phyloP scores from a whole-genome alignment of 2,888 invertebrate genomes.

The Cremastinae sp. region DNA sequence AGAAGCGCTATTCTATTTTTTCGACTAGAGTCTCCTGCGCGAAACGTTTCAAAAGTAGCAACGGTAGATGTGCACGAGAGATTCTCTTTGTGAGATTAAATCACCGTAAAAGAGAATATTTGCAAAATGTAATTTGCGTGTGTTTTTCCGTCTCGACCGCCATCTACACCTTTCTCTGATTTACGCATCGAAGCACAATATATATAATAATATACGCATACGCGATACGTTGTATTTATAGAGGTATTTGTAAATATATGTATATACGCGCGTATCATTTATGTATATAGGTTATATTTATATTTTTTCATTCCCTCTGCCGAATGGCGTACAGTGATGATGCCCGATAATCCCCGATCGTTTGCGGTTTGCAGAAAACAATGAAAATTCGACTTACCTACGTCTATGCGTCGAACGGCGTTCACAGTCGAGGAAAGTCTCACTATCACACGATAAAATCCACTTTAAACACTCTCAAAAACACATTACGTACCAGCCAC shows the following conservation, averaged over 20 bases:
- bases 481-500: slow-evolving; percentile 75
- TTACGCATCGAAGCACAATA: slow-evolving; percentile 20
- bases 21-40: not conserved
- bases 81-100: not conserved
- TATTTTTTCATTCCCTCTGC: slow-evolving; percentile 61
- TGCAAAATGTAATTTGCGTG: slow-evolving; percentile 18
- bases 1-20: not conserved
- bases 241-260: not conserved
- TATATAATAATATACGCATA: slow-evolving; percentile 22
- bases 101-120: too few relatives aligned
- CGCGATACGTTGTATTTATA: slow-evolving; percentile 1
- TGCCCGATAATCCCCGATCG: slow-evolving; percentile 20
- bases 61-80: too few relatives aligned
- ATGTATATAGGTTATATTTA: slow-evolving; percentile 69
- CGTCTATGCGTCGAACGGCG: slow-evolving; percentile 69
- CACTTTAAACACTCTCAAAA: slow-evolving; percentile 74
- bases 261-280: slow-evolving; percentile 6
- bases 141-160: slow-evolving; percentile 38
- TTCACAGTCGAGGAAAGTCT: slow-evolving; percentile 72
- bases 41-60: not conserved
- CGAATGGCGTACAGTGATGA: slow-evolving; percentile 18
- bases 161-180: slow-evolving; percentile 45
- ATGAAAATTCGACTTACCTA: slow-evolving; percentile 63
- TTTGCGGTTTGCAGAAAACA: slow-evolving; percentile 2
- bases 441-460: slow-evolving; percentile 74